These are phyloP conservation scores for Scarus forsteni DNA, from an alignment of 2,797 vertebrate species.

Conservation along the genomic window DNA sequence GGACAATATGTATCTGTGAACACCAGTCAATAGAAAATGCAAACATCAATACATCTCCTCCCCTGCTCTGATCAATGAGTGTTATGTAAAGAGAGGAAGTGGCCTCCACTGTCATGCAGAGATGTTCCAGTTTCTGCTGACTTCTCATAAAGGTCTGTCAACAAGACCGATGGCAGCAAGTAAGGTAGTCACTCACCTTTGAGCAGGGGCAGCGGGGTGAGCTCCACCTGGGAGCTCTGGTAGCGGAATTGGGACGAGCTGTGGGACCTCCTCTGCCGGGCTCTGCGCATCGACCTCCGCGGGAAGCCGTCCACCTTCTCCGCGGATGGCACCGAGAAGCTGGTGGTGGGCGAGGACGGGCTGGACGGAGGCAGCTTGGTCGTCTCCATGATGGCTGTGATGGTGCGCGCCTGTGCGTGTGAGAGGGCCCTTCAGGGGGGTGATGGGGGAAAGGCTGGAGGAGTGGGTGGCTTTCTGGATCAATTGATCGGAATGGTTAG, in stretches of 20 bases:
- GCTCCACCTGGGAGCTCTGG: slow-evolving; percentile 95
- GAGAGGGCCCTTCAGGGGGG: slow-evolving; percentile 30
- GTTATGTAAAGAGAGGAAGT: slow-evolving; percentile 1
- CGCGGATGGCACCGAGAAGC: slow-evolving; percentile 92
- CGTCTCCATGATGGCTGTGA: slow-evolving; percentile 80
- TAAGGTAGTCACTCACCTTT: slow-evolving; percentile 87
- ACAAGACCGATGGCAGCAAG: slow-evolving; percentile 6
- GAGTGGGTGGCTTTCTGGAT: slow-evolving; percentile 54
- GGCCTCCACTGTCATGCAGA: neutral
- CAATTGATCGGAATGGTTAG: slow-evolving; percentile 55
- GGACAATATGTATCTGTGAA: slow-evolving; percentile 20
- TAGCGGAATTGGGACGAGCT: slow-evolving; percentile 96
- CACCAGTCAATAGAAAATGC: slow-evolving; percentile 14
- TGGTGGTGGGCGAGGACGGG: slow-evolving; percentile 91
- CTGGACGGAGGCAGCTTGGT: slow-evolving; percentile 92
- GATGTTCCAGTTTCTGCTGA: neutral
- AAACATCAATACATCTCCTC: slow-evolving; percentile 9
- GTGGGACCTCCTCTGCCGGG: slow-evolving; percentile 92
- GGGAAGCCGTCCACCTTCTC: slow-evolving; percentile 96
- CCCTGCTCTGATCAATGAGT: slow-evolving; percentile 7
- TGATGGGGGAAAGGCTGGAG: slow-evolving; percentile 36
- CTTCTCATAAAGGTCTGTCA: neutral
- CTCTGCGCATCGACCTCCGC: slow-evolving; percentile 92
- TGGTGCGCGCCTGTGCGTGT: slow-evolving; percentile 15
- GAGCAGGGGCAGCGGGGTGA: slow-evolving; percentile 91